phyloP scores from a whole-genome alignment of 2,113 vertebrate genomes.

The Quiscalus mexicanus region DNA sequence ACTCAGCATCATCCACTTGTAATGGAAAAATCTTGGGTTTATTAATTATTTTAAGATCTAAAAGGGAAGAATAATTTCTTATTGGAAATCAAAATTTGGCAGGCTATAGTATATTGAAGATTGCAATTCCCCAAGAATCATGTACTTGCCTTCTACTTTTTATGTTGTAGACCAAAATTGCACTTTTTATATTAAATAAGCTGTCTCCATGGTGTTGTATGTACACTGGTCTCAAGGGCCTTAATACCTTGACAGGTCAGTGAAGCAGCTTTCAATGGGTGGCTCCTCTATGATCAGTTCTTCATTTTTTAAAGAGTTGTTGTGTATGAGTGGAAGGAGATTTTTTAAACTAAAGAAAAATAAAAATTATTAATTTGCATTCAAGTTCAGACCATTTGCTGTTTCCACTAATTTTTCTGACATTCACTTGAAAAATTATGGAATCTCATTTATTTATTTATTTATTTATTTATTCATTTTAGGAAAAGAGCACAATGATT shows the following conservation, averaged over 20 bases:
- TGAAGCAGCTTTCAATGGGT: neutral
- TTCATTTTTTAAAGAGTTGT: neutral
- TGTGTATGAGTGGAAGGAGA: neutral
- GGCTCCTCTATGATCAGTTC: neutral
- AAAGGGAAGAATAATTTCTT: neutral
- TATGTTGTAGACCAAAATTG: neutral
- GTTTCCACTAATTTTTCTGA: neutral
- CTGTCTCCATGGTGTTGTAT: neutral
- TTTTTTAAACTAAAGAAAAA: neutral
- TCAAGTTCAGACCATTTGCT: neutral
- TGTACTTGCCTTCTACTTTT: neutral
- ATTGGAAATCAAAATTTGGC: neutral
- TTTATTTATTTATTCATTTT: neutral
- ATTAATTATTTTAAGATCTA: neutral
- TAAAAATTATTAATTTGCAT: neutral
- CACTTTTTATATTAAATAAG: neutral
- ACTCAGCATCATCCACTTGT: neutral
- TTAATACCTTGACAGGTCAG: neutral
- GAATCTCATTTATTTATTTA: fast-evolving
- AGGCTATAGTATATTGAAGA: neutral
- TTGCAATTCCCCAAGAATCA: neutral
- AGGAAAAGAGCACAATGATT: neutral
- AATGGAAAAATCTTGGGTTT: neutral
- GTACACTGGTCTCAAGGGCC: neutral
- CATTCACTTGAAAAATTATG: neutral